Conservation (phyloP, 1,140 invertebrate species). For the Lucilia cuprina region DNA sequence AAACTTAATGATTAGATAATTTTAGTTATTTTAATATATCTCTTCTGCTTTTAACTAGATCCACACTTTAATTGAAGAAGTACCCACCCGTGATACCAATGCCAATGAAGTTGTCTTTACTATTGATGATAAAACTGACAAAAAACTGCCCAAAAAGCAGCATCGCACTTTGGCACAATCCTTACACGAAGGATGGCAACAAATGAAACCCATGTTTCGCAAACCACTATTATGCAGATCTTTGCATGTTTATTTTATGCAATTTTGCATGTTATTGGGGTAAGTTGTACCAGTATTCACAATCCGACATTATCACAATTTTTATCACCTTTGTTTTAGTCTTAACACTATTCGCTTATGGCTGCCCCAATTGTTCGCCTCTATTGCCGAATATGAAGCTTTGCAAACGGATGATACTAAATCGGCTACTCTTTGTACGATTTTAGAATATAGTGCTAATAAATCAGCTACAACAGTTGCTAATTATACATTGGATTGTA, state of each 20-base stretch:
- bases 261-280: conserved; percentile 58
- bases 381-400: conserved; percentile 53
- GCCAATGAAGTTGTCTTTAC: conserved; percentile 50
- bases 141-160: conserved; percentile 26
- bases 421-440: conserved; percentile 53
- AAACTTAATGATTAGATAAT: background rate
- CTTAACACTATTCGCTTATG: conserved; percentile 60
- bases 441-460: conserved; percentile 57
- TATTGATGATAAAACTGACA: conserved; percentile 49
- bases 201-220: conserved; percentile 56
- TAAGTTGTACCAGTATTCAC: conserved; percentile 18
- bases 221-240: conserved; percentile 53
- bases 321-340: background rate
- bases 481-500: conserved; percentile 41
- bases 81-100: conserved; percentile 45
- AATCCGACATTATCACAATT: conserved; percentile 52
- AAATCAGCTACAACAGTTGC: conserved; percentile 46
- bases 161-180: conserved; percentile 46
- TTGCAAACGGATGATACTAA: conserved; percentile 30
- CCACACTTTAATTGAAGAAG: conserved; percentile 50
- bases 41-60: conserved; percentile 43
- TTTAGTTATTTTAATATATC: background rate
- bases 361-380: conserved; percentile 59
- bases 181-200: conserved; percentile 47
- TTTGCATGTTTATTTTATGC: conserved; percentile 53